Base-by-base conservation (phyloP, 2,113 vertebrate genomes). In the Grammomys dolichurus region DNA sequence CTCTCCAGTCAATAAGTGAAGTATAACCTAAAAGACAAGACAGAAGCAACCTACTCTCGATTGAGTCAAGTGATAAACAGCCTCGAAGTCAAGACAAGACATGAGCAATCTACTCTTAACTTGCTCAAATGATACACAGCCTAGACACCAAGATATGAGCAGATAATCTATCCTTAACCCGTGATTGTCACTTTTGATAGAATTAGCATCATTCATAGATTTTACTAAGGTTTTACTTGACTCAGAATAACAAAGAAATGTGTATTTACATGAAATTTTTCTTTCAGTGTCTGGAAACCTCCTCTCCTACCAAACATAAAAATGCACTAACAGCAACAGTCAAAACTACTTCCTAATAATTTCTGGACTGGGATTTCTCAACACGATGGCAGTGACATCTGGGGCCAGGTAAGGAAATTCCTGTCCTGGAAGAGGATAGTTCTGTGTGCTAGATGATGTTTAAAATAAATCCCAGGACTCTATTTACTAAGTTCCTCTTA, bases 291-390 rank as follows among this genome's bases (percentile, higher is more conserved):
- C 11, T 58, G 16, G 33, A 90, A 88, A 90, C 36, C 51, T n/a
- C 26, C 56, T 46, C 43, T 8, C 17, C 36, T 28, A 80, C n/a
- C 33, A 87, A 84, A 87, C 33, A 16, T 36, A 95, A 89, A 94
- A 96, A 70, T 33, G 85, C 48, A 86, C 72, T 78, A 93, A 60
- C 36, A 91, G 31, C 20, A 93, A 87, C 5, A 51, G 51, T 89
- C 54, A 90, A 10, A 11, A 87, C 81, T 86, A 72, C 28, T 86
- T 82, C 16, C 77, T 89, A 70, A 17, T 67, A 73, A 65, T 72
- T 73, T 87, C 28, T 78, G 77, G 36, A 20, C n/a, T 20, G 17
- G 46, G 4, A 9, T 90, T 93, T 92, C 31, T 77, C 54, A 28
- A 60, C 26, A 76, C 9, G 7, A 8, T 28, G 36, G n/a, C 22